A percentile compares a stretch with the other conserved stretches of the same genome.
Conservation (phyloP, 2,888 invertebrate species). For the Ennomos fuscantarius region DNA sequence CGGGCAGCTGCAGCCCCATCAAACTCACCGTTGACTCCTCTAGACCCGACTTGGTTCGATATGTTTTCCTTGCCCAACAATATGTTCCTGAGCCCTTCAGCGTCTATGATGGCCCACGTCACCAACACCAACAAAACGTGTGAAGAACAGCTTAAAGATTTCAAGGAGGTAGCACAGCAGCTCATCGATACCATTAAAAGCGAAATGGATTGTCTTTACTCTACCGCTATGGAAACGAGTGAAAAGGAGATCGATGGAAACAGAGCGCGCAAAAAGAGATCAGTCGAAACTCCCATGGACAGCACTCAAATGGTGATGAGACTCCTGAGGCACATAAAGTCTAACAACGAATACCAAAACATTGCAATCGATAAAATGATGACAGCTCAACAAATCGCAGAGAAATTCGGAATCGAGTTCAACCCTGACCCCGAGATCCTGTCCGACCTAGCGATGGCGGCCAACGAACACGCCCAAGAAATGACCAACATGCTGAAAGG, state of each 20-base stretch:
- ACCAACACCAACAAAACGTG: conserved; percentile 60
- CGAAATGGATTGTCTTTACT: conserved; percentile 68
- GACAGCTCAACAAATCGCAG: conserved; percentile 78
- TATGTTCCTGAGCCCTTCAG: conserved; percentile 59
- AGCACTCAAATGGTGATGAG: conserved; percentile 69
- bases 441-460: conserved; percentile 67
- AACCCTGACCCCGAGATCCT: conserved; percentile 73
- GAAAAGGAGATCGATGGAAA: conserved; percentile 50
- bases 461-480: conserved; percentile 71
- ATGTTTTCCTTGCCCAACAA: conserved; percentile 53
- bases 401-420: conserved; percentile 74
- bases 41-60: conserved; percentile 59
- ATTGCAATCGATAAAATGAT: conserved; percentile 82
- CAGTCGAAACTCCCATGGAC: conserved; percentile 70
- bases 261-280: conserved; percentile 61
- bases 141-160: conserved; percentile 73
- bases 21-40: conserved; percentile 42
- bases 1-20: conserved; percentile 45
- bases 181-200: conserved; percentile 64
- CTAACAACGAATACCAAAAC: conserved; percentile 76
- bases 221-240: conserved; percentile 53
- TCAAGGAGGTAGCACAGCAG: conserved; percentile 67
- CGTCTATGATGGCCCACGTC: conserved; percentile 66
- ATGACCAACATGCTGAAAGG: conserved; percentile 65
- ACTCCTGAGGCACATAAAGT: conserved; percentile 73